phyloP scores from a whole-genome alignment of 1,140 invertebrate genomes.

The Meloidogyne floridensis region DNA sequence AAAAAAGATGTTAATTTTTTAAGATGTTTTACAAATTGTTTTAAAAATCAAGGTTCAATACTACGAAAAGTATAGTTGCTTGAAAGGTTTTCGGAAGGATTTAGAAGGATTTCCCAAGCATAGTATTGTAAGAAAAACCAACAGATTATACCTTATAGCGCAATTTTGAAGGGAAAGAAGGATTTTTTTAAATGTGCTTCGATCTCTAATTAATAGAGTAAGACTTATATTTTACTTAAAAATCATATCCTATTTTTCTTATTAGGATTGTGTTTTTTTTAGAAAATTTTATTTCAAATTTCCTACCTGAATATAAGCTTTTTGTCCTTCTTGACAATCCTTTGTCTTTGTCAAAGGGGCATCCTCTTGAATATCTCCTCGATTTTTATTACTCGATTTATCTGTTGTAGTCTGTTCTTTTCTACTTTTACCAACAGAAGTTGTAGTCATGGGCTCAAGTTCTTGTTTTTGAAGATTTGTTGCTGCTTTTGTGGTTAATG shows the following conservation, averaged over 20 bases:
- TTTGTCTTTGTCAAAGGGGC: not conserved
- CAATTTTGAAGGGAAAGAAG: too few relatives aligned
- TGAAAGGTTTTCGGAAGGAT: too few relatives aligned
- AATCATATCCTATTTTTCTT: too few relatives aligned
- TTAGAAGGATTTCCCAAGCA: too few relatives aligned
- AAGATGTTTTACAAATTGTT: conserved; percentile 35
- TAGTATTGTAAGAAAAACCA: too few relatives aligned
- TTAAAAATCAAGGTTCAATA: not conserved
- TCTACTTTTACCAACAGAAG: not conserved
- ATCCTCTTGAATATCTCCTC: not conserved
- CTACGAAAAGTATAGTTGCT: too few relatives aligned
- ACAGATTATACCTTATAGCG: too few relatives aligned
- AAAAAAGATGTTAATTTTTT: conserved; percentile 27
- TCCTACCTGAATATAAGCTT: not conserved
- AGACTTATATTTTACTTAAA: too few relatives aligned
- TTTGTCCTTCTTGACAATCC: not conserved
- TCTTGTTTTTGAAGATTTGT: not conserved
- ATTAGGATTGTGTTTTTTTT: too few relatives aligned
- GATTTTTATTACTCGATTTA: not conserved
- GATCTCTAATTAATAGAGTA: too few relatives aligned
- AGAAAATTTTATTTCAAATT: not conserved
- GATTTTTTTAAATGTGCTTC: too few relatives aligned
- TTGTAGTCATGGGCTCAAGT: not conserved
- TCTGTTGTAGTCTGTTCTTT: not conserved
- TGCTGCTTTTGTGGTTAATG: not conserved